Conservation (phyloP, 2,113 vertebrate genomes). For the Triplophysa tibetana region DNA sequence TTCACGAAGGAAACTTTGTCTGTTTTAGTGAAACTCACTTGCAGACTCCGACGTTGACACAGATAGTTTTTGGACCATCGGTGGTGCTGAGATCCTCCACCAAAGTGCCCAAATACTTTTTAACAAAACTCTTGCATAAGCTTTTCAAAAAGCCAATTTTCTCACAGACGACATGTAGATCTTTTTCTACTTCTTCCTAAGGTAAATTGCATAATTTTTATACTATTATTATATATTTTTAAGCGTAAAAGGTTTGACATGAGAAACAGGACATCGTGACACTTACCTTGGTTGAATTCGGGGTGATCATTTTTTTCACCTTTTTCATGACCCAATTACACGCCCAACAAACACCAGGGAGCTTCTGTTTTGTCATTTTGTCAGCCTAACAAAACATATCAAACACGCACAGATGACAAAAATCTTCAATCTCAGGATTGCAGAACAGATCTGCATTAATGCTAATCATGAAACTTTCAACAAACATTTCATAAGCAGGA, state of each 20-base stretch:
- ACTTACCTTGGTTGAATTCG: not conserved
- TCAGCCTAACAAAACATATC: not conserved
- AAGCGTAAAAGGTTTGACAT: no score
- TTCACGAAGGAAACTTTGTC: no score
- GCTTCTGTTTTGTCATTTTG: not conserved
- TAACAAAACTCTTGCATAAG: constrained; percentile 49
- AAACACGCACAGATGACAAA: no score
- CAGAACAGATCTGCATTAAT: no score
- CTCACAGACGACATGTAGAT: constrained; percentile 40
- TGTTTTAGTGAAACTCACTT: constrained; percentile 56
- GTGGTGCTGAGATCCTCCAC: constrained; percentile 55
- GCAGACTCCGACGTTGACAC: constrained; percentile 57
- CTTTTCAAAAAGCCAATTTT: constrained; percentile 34
- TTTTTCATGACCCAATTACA: not conserved
- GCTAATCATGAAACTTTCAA: no score
- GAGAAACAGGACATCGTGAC: not conserved
- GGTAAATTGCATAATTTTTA: not conserved
- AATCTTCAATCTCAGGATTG: no score
- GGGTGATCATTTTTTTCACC: not conserved
- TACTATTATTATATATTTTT: no score
- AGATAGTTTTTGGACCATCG: constrained; percentile 62
- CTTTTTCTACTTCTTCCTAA: constrained; percentile 33
- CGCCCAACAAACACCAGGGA: not conserved
- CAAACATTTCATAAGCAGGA: not conserved
- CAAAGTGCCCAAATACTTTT: not conserved